Conservation (phyloP, 2,888 invertebrate species). For the Pegoplata infirma region DNA sequence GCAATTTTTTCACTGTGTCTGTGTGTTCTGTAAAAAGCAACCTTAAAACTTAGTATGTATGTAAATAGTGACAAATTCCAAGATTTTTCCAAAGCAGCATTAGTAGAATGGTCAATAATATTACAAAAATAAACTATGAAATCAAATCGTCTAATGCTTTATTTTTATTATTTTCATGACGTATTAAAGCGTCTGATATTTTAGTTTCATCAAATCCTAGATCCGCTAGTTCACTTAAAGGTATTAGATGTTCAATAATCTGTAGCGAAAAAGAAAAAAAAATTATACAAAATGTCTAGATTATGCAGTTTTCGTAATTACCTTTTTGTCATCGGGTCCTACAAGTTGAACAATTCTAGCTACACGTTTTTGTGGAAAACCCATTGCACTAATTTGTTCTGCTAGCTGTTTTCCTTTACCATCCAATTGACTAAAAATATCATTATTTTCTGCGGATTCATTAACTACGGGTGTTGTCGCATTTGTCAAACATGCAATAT, state of each 20-base stretch:
- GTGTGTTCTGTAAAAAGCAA: constrained; percentile 18
- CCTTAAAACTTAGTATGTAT: constrained; percentile 11
- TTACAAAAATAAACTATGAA: constrained; percentile 79
- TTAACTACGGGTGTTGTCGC: background rate
- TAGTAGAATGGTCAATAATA: constrained; percentile 31
- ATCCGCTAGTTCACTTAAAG: constrained; percentile 87
- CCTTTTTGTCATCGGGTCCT: constrained; percentile 92
- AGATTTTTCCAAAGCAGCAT: background rate
- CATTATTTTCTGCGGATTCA: background rate
- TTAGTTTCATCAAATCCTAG: constrained; percentile 89
- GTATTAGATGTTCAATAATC: constrained; percentile 90
- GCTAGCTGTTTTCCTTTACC: constrained; percentile 79
- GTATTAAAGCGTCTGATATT: constrained; percentile 86
- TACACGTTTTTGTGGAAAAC: constrained; percentile 89
- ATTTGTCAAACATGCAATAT: constrained; percentile 5
- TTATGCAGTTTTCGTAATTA: constrained; percentile 72
- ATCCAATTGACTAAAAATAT: constrained; percentile 37
- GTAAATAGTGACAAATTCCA: constrained; percentile 34
- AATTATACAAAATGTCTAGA: too few species aligned
- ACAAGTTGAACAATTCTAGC: constrained; percentile 88
- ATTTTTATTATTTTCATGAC: constrained; percentile 89
- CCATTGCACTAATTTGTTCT: constrained; percentile 89
- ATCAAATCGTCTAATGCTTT: constrained; percentile 91
- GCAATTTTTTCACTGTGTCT: background rate
- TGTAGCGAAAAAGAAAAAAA: constrained; percentile 71